phyloP scores from a whole-genome alignment of 1,140 invertebrate species.

The Theocolax elegans region DNA sequence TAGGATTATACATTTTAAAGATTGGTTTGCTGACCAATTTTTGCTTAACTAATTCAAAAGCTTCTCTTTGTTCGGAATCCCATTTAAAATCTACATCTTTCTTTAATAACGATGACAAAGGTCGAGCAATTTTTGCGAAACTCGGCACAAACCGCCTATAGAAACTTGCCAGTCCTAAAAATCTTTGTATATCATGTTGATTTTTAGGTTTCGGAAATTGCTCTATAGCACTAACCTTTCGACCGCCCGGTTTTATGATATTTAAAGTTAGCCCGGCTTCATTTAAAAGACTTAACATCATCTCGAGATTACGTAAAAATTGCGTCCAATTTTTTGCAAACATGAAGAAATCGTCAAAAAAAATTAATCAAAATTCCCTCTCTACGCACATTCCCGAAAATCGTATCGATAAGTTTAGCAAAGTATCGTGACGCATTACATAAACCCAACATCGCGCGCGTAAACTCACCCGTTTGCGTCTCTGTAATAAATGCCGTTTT shows the following conservation, averaged over 20 bases:
- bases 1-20: constrained; percentile 23
- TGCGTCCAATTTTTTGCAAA: background rate
- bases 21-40: constrained; percentile 10
- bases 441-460: constrained; percentile 32
- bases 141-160: constrained; percentile 52
- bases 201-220: background rate
- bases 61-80: constrained; percentile 4
- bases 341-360: constrained; percentile 36
- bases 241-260: constrained; percentile 41
- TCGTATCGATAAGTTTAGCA: constrained; percentile 33
- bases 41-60: constrained; percentile 6
- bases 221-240: constrained; percentile 41
- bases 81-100: constrained; percentile 12
- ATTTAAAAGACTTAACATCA: constrained; percentile 45
- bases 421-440: constrained; percentile 31
- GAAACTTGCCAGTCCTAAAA: constrained; percentile 49
- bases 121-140: background rate
- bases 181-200: constrained; percentile 49
- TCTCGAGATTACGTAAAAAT: constrained; percentile 2
- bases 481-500: constrained; percentile 41
- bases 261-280: constrained; percentile 48
- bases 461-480: no score
- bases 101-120: constrained; percentile 14
- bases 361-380: constrained; percentile 21
- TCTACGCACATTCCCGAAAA: background rate